Evolutionary conservation across 1,140 invertebrate genomes (phyloP), one percentile per base, ranked within the genome.

Genomic region (Contarinia nasturtii): DNA sequence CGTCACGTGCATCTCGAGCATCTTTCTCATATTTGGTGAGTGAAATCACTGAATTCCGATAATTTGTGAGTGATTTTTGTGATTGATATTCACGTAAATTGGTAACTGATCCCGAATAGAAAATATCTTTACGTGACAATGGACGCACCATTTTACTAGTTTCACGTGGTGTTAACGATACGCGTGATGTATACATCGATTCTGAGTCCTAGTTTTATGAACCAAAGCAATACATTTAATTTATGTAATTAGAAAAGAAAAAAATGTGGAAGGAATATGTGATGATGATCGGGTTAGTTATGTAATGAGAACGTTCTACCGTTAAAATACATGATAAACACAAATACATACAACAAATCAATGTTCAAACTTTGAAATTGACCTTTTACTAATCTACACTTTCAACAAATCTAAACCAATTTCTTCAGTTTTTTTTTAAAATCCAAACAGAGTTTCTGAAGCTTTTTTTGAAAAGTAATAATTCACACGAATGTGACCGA

Each of bases 121-220:
- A 98, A 53, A 98, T 95, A 65, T 98, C 94, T 66, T 95, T 95
- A 40, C 91, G 72, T 7, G 91, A 94, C 62, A 98, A 66, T 2
- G 94, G 94, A 15, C 92, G 75, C 15, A 93, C 80, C 67, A 93
- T 84, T 41, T 54, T 51, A 11, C 56, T 52, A 27, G 57, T 55
- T 33, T 57, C 54, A 10, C 58, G 52, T 34, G 57, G 58, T 0
- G 59, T 60, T 0, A 64, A 48, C 2, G 69, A 71, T 38, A 69
- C 41, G 52, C 70, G 71, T 19, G 69, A 71, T n/a, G 65, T 52
- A 43, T 42, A 49, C 40, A 49, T 38, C 14, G 42, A 33, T 34
- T 49, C 44, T 1, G 18, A 3, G 12, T 44, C 48, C 33, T 48
- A 40, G 36, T 38, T n/a, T 38, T n/a, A n/a, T n/a, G n/a, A 38